phyloP scores from a whole-genome alignment of 2,797 vertebrate species.

The Parauchenoglanis ngamensis region DNA sequence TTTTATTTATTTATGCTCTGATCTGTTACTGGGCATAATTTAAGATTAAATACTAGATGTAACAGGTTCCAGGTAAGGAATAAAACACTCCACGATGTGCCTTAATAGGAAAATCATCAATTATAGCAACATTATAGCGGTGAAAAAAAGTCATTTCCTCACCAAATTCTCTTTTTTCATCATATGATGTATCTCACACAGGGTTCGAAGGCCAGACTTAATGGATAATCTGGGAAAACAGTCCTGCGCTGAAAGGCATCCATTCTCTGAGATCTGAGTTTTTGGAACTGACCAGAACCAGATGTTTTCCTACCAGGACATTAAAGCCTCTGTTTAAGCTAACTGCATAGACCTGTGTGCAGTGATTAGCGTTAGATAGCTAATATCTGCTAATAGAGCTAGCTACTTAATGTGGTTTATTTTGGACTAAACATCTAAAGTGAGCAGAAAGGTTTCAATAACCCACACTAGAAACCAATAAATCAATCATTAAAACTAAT shows the following conservation, averaged over 20 bases:
- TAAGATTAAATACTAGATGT: neutral
- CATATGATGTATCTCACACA: neutral
- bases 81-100: neutral
- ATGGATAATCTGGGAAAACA: neutral
- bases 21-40: neutral
- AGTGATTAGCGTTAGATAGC: neutral
- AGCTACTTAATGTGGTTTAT: neutral
- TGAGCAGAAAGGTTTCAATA: neutral
- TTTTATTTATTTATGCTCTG: neutral
- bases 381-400: neutral
- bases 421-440: neutral
- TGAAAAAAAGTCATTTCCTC: neutral
- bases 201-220: neutral
- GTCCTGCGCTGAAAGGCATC: neutral
- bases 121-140: neutral
- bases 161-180: neutral
- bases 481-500: neutral
- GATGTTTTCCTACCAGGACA: constrained; percentile 2
- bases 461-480: neutral
- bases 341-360: neutral
- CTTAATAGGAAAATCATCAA: neutral
- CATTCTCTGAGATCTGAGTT: neutral
- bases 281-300: neutral
- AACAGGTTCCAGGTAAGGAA: neutral
- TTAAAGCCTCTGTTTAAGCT: constrained; percentile 1